These are phyloP conservation scores for Archocentrus centrarchus DNA, from an alignment of 2,113 vertebrate genomes.

Conservation along the genomic window DNA sequence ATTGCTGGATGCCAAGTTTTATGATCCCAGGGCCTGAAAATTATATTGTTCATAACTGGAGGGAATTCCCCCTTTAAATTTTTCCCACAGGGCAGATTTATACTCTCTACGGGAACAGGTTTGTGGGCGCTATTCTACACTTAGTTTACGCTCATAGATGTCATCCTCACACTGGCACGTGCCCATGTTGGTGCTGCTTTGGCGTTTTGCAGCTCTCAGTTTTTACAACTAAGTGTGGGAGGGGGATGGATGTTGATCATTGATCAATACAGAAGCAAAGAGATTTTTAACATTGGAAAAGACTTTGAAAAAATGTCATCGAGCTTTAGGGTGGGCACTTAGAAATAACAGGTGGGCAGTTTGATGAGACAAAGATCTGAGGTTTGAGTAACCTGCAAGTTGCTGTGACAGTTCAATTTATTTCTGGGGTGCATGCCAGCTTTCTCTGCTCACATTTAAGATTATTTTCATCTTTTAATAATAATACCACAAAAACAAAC, in stretches of 20 bases:
- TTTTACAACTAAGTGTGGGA: fast-evolving
- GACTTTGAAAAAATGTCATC: background rate
- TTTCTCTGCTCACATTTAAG: background rate
- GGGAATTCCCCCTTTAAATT: background rate
- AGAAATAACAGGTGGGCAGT: background rate
- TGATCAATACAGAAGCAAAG: background rate
- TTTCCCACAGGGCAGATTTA: background rate
- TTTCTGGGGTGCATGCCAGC: background rate
- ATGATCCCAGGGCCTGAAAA: background rate
- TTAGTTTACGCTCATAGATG: fast-evolving
- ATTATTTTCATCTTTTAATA: background rate
- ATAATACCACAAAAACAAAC: no score
- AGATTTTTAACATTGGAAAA: background rate
- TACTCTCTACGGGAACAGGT: background rate
- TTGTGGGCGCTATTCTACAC: background rate
- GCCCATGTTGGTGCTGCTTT: background rate
- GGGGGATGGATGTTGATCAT: fast-evolving
- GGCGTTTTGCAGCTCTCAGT: fast-evolving
- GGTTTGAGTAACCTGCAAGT: background rate
- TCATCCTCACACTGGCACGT: fast-evolving
- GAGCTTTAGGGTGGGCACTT: background rate
- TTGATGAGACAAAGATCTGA: background rate
- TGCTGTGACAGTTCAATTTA: background rate
- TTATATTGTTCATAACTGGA: background rate
- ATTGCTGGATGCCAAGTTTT: background rate